A percentile compares a stretch with the other conserved stretches of the same genome.
phyloP scores from a whole-genome alignment of 2,113 vertebrate species.

The Myxocyprinus asiaticus region DNA sequence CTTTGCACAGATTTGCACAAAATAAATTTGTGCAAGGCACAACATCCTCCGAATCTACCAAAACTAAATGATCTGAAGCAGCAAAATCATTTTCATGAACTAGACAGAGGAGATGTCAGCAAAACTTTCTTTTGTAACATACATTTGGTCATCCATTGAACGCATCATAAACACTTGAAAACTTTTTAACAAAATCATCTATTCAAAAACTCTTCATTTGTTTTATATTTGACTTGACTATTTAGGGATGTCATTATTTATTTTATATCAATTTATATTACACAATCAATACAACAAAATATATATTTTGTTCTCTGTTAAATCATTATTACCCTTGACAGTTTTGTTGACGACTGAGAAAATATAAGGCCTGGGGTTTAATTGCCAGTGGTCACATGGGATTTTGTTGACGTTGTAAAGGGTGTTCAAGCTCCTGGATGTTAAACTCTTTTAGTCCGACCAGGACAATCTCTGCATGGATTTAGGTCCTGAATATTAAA shows the following conservation, averaged over 20 bases:
- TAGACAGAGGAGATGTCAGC: conserved; percentile 61
- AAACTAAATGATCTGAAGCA: conserved; percentile 50
- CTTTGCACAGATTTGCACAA: conserved; percentile 67
- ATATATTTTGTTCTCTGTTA: conserved; percentile 87
- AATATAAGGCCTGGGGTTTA: conserved; percentile 99
- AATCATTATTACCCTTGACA: conserved; percentile 89
- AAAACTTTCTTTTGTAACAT: conserved; percentile 71
- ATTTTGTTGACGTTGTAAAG: conserved; percentile 89
- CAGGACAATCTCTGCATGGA: conserved; percentile 87
- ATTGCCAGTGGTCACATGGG: conserved; percentile 97
- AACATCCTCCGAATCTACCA: conserved; percentile 51
- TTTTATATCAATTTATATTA: conserved; percentile 77
- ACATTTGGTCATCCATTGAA: conserved; percentile 69
- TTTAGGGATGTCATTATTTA: conserved; percentile 89
- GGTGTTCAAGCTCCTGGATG: conserved; percentile 58
- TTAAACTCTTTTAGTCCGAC: conserved; percentile 81
- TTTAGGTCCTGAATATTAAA: conserved; percentile 84
- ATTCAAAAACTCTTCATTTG: conserved; percentile 80
- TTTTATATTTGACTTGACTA: conserved; percentile 78
- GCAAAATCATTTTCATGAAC: conserved; percentile 66
- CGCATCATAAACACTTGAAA: conserved; percentile 62
- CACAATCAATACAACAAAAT: conserved; percentile 99
- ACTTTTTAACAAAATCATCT: conserved; percentile 91
- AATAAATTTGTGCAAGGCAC: conserved; percentile 70
- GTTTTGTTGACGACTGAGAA: conserved; percentile 97